Percentiles rank a stretch among this genome's conserved stretches.
Evolutionary conservation across 2,113 vertebrate genomes (phyloP).

Genomic region (Platycercus adscitus): DNA sequence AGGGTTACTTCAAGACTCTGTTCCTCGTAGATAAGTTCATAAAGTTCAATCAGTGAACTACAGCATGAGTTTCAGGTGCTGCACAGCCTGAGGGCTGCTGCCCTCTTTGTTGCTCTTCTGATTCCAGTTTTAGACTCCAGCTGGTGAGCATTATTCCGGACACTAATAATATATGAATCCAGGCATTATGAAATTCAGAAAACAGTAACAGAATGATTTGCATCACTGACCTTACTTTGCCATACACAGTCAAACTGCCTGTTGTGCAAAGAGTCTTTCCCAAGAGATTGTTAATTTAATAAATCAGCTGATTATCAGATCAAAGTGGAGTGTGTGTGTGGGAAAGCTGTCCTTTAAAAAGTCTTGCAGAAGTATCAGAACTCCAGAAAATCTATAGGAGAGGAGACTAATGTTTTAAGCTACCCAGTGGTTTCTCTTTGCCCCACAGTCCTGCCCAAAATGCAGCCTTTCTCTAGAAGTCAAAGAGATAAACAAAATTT

Average conservation of each 20-base stretch:
- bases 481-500: background rate
- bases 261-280: background rate
- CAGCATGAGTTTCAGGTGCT: conserved; percentile 19
- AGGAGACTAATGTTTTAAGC: background rate
- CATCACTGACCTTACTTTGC: background rate
- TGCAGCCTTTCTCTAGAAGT: background rate
- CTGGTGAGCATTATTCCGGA: conserved; percentile 34
- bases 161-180: background rate
- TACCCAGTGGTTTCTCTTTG: background rate
- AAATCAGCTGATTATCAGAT: background rate
- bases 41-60: background rate
- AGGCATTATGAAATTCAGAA: conserved; percentile 12
- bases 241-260: background rate
- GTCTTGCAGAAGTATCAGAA: background rate
- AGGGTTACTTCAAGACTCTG: background rate
- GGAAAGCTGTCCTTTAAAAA: background rate
- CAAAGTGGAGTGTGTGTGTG: background rate
- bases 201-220: background rate
- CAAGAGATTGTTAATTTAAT: background rate
- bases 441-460: background rate
- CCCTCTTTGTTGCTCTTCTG: background rate
- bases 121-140: conserved; percentile 10
- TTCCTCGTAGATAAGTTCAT: background rate
- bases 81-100: background rate
- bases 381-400: background rate